phyloP scores from a whole-genome alignment of 2,113 vertebrate species.

The Oncorhynchus kisutch region DNA sequence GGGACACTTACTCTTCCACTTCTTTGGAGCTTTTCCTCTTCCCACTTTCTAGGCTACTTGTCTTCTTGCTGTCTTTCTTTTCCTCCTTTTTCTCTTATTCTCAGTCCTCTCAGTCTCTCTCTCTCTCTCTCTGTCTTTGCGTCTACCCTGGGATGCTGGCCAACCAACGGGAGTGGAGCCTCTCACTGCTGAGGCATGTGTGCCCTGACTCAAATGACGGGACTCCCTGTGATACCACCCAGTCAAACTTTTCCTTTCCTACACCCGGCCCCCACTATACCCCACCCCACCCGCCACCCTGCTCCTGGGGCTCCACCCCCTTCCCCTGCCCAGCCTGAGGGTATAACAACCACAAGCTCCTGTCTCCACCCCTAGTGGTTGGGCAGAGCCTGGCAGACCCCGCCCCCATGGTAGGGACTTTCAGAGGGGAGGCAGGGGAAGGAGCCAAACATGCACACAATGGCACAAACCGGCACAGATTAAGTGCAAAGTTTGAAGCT shows the following conservation, averaged over 20 bases:
- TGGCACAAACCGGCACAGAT: no score
- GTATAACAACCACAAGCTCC: constrained; percentile 26
- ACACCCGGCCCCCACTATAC: constrained; percentile 46
- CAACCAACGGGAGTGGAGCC: constrained; percentile 77
- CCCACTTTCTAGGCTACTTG: constrained; percentile 16
- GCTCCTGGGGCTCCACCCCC: constrained; percentile 54
- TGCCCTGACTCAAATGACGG: constrained; percentile 81
- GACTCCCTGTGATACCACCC: constrained; percentile 74
- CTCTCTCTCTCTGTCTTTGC: constrained; percentile 34
- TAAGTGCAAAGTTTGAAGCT: neutral
- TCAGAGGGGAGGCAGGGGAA: neutral
- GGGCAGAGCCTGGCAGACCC: constrained; percentile 5
- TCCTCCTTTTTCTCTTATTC: constrained; percentile 27
- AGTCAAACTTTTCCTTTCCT: constrained; percentile 64
- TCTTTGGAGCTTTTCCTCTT: constrained; percentile 34
- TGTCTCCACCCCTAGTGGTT: constrained; percentile 43
- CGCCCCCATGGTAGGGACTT: constrained; percentile 39
- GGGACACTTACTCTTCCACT: constrained; percentile 28
- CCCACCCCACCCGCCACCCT: constrained; percentile 42
- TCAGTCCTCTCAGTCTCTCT: constrained; percentile 34
- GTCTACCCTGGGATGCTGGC: constrained; percentile 78
- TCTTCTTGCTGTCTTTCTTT: constrained; percentile 33
- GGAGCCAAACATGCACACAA: no score
- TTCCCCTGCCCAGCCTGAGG: constrained; percentile 61
- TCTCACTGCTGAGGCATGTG: constrained; percentile 74